A percentile compares a stretch with the other conserved stretches of the same genome.
Evolutionary conservation across 1,140 invertebrate genomes (phyloP).

Genomic region (Anthonomus grandis): DNA sequence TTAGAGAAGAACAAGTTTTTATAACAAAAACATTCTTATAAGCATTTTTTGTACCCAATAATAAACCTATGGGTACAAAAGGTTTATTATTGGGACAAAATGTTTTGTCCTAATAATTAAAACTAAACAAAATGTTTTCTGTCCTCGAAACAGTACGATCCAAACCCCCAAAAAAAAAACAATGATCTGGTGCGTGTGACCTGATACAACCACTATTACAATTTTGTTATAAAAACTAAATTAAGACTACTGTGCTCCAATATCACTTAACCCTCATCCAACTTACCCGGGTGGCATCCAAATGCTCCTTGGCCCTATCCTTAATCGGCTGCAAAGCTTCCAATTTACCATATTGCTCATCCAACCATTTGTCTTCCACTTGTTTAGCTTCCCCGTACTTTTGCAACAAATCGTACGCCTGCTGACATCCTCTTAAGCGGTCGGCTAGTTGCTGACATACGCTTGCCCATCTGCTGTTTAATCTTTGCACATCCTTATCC

Average conservation of each 20-base stretch:
- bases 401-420: constrained; percentile 78
- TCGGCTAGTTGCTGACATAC: constrained; percentile 88
- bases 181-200: too few species aligned
- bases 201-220: too few species aligned
- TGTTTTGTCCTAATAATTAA: too few species aligned
- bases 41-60: too few species aligned
- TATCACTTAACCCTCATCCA: constrained; percentile 3
- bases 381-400: constrained; percentile 83
- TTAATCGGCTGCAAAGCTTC: constrained; percentile 68
- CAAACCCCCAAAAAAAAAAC: too few species aligned
- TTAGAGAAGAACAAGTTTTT: too few species aligned
- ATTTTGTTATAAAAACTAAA: too few species aligned
- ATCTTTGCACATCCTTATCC: constrained; percentile 87
- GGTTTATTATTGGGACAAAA: too few species aligned
- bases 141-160: too few species aligned
- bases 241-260: not conserved
- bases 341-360: constrained; percentile 72
- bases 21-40: too few species aligned
- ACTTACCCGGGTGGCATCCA: constrained; percentile 77
- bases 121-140: too few species aligned
- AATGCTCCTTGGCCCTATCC: constrained; percentile 66
- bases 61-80: too few species aligned
- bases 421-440: constrained; percentile 81
- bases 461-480: constrained; percentile 87
- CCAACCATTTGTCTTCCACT: constrained; percentile 83